Percentiles rank a stretch among this genome's conserved stretches.
These are phyloP conservation scores for Rhamnusium bicolor DNA, from an alignment of 2,888 invertebrate species.

Conservation along the genomic window DNA sequence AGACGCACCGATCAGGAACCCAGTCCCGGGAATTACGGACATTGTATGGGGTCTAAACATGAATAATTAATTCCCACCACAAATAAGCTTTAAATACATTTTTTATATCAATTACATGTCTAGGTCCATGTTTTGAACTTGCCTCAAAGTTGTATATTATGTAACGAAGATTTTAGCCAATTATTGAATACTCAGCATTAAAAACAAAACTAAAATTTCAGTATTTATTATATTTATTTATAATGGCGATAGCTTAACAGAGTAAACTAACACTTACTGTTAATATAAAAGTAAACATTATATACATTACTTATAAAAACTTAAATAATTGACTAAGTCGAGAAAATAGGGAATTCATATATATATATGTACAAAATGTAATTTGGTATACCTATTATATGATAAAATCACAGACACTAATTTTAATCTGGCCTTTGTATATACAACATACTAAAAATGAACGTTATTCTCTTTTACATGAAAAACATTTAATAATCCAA, in stretches of 20 bases:
- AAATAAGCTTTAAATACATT: too few relatives aligned
- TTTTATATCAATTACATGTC: too few relatives aligned
- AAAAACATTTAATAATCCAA: slow-evolving; percentile 21
- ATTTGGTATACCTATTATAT: slow-evolving; percentile 64
- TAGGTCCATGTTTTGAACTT: too few relatives aligned
- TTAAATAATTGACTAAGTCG: slow-evolving; percentile 64
- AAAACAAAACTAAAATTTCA: not conserved
- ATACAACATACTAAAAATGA: slow-evolving; percentile 51
- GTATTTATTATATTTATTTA: slow-evolving; percentile 54
- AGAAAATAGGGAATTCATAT: slow-evolving; percentile 64
- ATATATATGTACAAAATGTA: slow-evolving; percentile 61
- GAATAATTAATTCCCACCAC: too few relatives aligned
- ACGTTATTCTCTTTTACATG: slow-evolving; percentile 21
- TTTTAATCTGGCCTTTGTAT: slow-evolving; percentile 67
- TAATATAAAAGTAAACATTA: slow-evolving; percentile 69
- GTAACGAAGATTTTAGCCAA: too few relatives aligned
- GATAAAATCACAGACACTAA: slow-evolving; percentile 71
- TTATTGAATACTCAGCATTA: too few relatives aligned
- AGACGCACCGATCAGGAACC: too few relatives aligned
- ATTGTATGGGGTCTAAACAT: too few relatives aligned
- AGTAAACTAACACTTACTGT: slow-evolving; percentile 62
- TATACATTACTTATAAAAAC: slow-evolving; percentile 66
- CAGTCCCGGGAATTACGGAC: too few relatives aligned
- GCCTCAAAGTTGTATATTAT: too few relatives aligned
- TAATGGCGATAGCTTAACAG: slow-evolving; percentile 65